Evolutionary conservation across 1,140 invertebrate species (phyloP).

Genomic region (Neocloeon triangulifer): DNA sequence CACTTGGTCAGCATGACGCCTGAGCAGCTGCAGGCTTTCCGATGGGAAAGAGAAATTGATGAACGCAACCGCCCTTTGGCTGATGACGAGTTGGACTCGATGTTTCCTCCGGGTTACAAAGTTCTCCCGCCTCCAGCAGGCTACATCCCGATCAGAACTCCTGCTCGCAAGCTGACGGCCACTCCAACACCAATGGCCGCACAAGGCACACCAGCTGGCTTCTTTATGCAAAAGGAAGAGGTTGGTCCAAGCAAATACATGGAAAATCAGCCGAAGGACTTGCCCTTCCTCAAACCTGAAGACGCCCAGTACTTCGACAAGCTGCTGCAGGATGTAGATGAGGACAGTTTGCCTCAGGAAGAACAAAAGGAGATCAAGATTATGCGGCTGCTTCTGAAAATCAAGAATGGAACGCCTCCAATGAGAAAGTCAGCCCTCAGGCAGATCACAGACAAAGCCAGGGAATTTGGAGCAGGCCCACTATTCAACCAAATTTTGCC

Average conservation of each 20-base stretch:
- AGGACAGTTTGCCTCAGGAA: conserved; percentile 83
- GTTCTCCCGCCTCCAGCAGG: conserved; percentile 82
- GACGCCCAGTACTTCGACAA: conserved; percentile 99
- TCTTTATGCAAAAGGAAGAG: conserved; percentile 76
- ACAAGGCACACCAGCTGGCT: conserved; percentile 79
- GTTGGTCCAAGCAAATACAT: conserved; percentile 69
- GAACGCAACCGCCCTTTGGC: conserved; percentile 87
- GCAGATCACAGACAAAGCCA: conserved; percentile 96
- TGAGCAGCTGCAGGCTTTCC: conserved; percentile 91
- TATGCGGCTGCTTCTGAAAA: conserved; percentile 95
- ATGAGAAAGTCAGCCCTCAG: conserved; percentile 95
- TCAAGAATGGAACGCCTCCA: conserved; percentile 98
- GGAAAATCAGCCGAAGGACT: conserved; percentile 94
- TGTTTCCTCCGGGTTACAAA: conserved; percentile 97
- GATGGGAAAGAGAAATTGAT: conserved; percentile 98
- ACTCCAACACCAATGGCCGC: conserved; percentile 89
- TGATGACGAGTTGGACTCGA: conserved; percentile 90
- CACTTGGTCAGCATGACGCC: conserved; percentile 96
- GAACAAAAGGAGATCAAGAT: conserved; percentile 98
- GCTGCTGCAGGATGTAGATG: conserved; percentile 90
- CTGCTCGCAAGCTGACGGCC: conserved; percentile 86
- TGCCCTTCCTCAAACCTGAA: conserved; percentile 98
- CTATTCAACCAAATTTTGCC: conserved; percentile 98
- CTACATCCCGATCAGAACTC: conserved; percentile 93
- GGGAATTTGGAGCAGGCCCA: conserved; percentile 95